Percentiles rank a stretch among this genome's conserved stretches.
phyloP scores from a whole-genome alignment of 2,888 invertebrate species.

The Tipula unca region DNA sequence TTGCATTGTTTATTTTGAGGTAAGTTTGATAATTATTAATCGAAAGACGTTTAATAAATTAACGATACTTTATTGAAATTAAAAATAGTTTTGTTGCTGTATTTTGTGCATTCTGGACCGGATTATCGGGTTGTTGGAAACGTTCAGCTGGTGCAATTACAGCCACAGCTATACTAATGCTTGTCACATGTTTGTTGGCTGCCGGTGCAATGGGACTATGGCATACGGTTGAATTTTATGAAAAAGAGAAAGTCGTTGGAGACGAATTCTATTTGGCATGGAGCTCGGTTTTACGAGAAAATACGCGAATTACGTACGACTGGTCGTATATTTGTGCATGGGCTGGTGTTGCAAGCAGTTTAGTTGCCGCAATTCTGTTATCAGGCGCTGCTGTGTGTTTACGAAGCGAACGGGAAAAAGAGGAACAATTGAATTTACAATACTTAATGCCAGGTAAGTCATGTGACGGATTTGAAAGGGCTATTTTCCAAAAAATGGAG shows the following conservation, averaged over 20 bases:
- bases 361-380: constrained; percentile 85
- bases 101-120: constrained; percentile 91
- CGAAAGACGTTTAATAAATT: background rate
- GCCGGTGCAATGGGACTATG: constrained; percentile 93
- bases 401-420: constrained; percentile 85
- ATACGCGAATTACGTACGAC: constrained; percentile 80
- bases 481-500: no score
- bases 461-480: no score
- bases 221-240: constrained; percentile 94
- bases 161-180: constrained; percentile 68
- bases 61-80: no score
- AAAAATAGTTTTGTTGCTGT: constrained; percentile 69
- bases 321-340: constrained; percentile 97
- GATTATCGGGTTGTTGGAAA: constrained; percentile 94
- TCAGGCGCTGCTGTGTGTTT: constrained; percentile 91
- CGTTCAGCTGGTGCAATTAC: constrained; percentile 89
- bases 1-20: constrained; percentile 80
- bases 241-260: constrained; percentile 87
- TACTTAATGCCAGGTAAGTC: constrained; percentile 88
- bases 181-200: constrained; percentile 66
- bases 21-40: constrained; percentile 23
- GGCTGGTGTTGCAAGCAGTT: constrained; percentile 89
- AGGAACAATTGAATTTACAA: constrained; percentile 95
- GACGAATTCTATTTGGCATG: constrained; percentile 90
- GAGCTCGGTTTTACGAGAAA: constrained; percentile 80